A percentile compares a stretch with the other conserved stretches of the same genome.
phyloP scores from a whole-genome alignment of 2,113 vertebrate species.

The Cololabis saira region DNA sequence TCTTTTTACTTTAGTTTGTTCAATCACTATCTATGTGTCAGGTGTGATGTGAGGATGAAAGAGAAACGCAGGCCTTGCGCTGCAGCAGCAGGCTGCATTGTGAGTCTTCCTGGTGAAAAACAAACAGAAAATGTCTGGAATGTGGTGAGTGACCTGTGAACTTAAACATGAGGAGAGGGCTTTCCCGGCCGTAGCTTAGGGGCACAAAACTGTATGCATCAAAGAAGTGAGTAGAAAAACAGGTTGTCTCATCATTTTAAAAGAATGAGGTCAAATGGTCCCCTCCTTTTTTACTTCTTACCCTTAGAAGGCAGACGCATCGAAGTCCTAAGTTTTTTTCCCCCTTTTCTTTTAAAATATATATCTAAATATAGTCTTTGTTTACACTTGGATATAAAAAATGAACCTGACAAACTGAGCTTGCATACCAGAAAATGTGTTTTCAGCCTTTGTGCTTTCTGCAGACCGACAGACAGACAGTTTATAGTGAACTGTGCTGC shows the following conservation, averaged over 20 bases:
- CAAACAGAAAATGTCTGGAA: conserved; percentile 73
- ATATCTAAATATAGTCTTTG: conserved; percentile 21
- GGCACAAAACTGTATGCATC: conserved; percentile 45
- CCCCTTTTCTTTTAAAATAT: conserved; percentile 13
- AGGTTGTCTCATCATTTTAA: conserved; percentile 40
- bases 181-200: conserved; percentile 51
- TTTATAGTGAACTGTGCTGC: conserved; percentile 49
- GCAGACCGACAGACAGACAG: conserved; percentile 31
- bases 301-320: conserved; percentile 3
- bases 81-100: conserved; percentile 49
- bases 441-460: conserved; percentile 33
- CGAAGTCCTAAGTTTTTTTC: not conserved
- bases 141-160: conserved; percentile 65
- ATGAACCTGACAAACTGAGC: conserved; percentile 27
- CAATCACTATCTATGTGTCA: conserved; percentile 17
- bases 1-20: conserved; percentile 3
- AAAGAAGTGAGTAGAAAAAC: conserved; percentile 32
- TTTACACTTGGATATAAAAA: conserved; percentile 22
- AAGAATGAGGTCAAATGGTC: conserved; percentile 46
- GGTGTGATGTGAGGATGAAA: conserved; percentile 59
- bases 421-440: conserved; percentile 47
- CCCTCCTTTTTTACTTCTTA: conserved; percentile 10
- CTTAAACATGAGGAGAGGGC: conserved; percentile 59
- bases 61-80: conserved; percentile 30
- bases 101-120: conserved; percentile 66